Base-by-base conservation (phyloP, 2,113 vertebrate species). In the Urocitellus parryii region DNA sequence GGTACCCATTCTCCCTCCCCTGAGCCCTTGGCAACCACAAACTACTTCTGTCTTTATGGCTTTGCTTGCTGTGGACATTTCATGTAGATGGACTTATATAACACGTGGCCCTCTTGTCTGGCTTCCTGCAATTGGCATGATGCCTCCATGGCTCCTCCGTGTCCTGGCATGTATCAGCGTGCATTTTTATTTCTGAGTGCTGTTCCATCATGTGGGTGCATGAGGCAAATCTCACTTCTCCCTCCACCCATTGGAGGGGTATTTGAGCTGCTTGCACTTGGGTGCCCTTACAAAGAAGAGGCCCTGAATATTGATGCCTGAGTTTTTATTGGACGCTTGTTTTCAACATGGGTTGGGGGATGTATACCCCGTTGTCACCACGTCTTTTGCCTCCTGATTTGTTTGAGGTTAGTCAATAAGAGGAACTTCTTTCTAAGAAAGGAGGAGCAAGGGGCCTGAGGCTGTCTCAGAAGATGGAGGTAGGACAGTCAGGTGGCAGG, bases 271-370 rank as follows among this genome's bases (percentile, higher is more conserved):
- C 77, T 91, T 73, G 48, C 29, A 17, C 27, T 34, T 37, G 27
- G 72, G 8, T 22, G 56, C 14, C 4, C 0, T 58, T 45, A 73
- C 2, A 27, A 77, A 48, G 48, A 14, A 4, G 25, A 18, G 68
- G 4, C 34, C 42, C 0, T 58, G 34, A 51, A 8, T 5, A 1
- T 8, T 39, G 4, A 2, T 0, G 5, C n/a, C 1, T 4, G 22
- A 3, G 12, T 32, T 61, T 63, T 78, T 65, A 18, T 58, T 42
- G 8, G 16, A 32, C 0, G 1, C 45, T 39, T 67, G 1, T 70
- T 92, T 76, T 29, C 39, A 48, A 1, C 32, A 85, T 53, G 16
- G 29, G 42, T 45, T 1, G 42, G 42, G 20, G 61, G 29, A 0
- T 22, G 2, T 18, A 1, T 12, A 29, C 80, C 48, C 63, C 22